phyloP scores from a whole-genome alignment of 2,888 invertebrate species.

The Physocephala rufipes region DNA sequence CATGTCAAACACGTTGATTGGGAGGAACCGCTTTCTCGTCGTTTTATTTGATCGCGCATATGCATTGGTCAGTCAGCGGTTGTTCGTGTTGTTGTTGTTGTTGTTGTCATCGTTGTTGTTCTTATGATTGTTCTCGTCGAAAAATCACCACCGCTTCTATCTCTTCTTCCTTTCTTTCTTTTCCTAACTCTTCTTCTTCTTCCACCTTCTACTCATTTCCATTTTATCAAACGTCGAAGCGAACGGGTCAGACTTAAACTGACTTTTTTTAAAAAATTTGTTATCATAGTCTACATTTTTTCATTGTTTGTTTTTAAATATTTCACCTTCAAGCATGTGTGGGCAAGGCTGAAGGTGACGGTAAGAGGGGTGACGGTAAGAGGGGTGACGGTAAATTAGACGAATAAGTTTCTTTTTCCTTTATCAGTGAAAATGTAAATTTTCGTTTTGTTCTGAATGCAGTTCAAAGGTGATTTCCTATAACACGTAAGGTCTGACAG shows the following conservation, averaged over 20 bases:
- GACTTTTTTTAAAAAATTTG: conserved; percentile 10
- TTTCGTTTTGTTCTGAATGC: conserved; percentile 3
- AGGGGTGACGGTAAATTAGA: too few species aligned
- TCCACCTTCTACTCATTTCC: conserved; percentile 18
- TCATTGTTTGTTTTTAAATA: conserved; percentile 9
- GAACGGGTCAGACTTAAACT: conserved; percentile 18
- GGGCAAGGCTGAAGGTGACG: too few species aligned
- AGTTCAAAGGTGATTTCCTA: conserved; percentile 25
- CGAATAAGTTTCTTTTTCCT: too few species aligned
- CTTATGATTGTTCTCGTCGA: conserved; percentile 35
- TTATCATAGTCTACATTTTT: neutral
- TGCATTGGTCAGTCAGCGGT: neutral
- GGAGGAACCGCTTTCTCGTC: conserved; percentile 2
- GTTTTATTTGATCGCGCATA: conserved; percentile 23
- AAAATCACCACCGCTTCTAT: too few species aligned
- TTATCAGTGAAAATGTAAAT: conserved; percentile 33
- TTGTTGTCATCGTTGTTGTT: conserved; percentile 35
- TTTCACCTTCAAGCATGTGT: too few species aligned
- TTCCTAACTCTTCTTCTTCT: conserved; percentile 35
- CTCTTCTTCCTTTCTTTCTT: too few species aligned
- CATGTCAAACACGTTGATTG: neutral
- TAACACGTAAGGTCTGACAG: neutral
- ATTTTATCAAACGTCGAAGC: too few species aligned
- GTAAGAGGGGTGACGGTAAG: too few species aligned
- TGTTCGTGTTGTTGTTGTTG: conserved; percentile 7